Percentiles rank a stretch among this genome's conserved stretches.
Evolutionary conservation across 2,797 vertebrate species (phyloP).

Genomic region (Tapera naevia): DNA sequence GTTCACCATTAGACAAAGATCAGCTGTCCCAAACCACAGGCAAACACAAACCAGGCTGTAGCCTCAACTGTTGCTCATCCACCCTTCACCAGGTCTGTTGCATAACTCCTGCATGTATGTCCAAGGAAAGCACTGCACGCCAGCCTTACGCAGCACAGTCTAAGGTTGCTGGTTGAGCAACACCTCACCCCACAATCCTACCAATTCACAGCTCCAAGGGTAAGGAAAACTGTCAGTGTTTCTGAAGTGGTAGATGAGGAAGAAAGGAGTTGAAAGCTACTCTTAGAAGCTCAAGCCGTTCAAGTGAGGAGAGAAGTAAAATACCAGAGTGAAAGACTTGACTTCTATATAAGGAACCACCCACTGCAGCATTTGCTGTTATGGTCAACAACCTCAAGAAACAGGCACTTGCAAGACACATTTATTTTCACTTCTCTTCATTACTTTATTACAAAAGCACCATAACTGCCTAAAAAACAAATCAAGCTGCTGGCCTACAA

Average conservation of each 20-base stretch:
- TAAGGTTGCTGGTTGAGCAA: not conserved
- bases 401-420: not conserved
- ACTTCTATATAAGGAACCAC: not conserved
- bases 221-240: not conserved
- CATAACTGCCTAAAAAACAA: not conserved
- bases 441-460: not conserved
- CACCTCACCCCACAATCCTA: not conserved
- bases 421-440: not conserved
- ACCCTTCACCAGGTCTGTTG: not conserved
- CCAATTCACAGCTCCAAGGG: not conserved
- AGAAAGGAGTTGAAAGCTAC: not conserved
- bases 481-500: not conserved
- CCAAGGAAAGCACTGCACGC: not conserved
- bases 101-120: fast-evolving
- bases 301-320: not conserved
- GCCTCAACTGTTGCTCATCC: not conserved
- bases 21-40: not conserved
- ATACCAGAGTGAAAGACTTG: not conserved
- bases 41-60: not conserved
- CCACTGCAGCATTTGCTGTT: not conserved
- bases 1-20: not conserved
- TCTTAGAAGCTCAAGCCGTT: not conserved
- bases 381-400: not conserved
- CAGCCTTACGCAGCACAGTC: not conserved
- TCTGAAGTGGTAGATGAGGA: not conserved